A percentile compares a stretch with the other conserved stretches of the same genome.
Evolutionary conservation across 2,888 invertebrate genomes (phyloP).

Genomic region (Caenorhabditis sp.): DNA sequence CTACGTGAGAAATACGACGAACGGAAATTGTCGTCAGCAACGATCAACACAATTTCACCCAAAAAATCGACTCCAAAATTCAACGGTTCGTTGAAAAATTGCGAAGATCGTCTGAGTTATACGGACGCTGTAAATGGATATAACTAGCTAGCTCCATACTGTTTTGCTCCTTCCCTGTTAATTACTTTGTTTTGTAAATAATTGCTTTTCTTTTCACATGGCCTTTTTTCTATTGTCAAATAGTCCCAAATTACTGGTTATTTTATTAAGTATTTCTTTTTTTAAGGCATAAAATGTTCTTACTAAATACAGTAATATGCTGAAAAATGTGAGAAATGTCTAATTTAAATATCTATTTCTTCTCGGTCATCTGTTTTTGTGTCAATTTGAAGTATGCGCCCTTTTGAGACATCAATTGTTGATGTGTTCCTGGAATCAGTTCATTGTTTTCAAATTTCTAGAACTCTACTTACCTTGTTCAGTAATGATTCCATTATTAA

Average conservation of each 20-base stretch:
- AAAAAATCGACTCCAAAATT: constrained; percentile 10
- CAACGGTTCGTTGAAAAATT: constrained; percentile 1
- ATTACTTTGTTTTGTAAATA: constrained; percentile 1
- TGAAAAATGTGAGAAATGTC: background rate
- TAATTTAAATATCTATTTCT: constrained; percentile 14
- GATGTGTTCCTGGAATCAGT: constrained; percentile 62
- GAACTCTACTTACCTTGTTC: constrained; percentile 74
- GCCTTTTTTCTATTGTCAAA: background rate
- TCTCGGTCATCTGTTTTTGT: constrained; percentile 49
- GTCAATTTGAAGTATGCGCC: constrained; percentile 57
- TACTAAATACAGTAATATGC: background rate
- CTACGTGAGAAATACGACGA: constrained; percentile 16
- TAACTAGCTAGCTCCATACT: constrained; percentile 1
- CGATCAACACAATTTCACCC: constrained; percentile 22
- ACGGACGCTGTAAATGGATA: constrained; percentile 32
- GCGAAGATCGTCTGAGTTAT: constrained; percentile 39
- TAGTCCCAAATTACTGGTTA: background rate
- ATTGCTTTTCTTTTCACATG: background rate
- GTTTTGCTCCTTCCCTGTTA: background rate
- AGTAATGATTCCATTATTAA: constrained; percentile 72
- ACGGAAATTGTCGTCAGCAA: constrained; percentile 18
- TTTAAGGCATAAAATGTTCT: background rate
- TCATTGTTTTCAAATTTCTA: background rate
- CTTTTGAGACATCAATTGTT: constrained; percentile 45
- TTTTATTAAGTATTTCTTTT: background rate